Conservation (phyloP, 2,888 invertebrate genomes). For the Rhopalosiphum nymphaeae region DNA sequence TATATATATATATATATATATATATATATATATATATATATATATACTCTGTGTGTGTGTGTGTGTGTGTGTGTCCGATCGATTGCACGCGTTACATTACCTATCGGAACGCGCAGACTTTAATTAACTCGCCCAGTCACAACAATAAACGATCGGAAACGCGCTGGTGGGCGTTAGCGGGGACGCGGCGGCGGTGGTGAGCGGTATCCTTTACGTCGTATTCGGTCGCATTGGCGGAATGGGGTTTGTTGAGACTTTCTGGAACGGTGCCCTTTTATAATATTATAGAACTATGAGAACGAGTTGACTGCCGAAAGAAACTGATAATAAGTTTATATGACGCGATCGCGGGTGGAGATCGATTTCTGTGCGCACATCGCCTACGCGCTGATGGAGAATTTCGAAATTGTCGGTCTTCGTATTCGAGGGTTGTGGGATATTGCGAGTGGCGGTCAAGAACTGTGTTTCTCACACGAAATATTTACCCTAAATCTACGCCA, state of each 20-base stretch:
- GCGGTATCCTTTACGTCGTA: background rate
- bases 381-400: background rate
- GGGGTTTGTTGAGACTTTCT: background rate
- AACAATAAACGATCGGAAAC: background rate
- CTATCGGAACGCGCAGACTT: background rate
- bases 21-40: too few relatives aligned
- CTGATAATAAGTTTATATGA: background rate
- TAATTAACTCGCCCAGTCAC: background rate
- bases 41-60: background rate
- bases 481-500: background rate
- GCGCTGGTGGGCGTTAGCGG: background rate
- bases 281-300: background rate
- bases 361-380: background rate
- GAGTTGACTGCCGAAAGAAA: background rate
- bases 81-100: background rate
- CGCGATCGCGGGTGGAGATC: background rate
- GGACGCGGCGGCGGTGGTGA: background rate
- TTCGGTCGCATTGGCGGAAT: background rate
- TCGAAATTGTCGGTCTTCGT: background rate
- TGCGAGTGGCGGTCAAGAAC: background rate
- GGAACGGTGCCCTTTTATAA: background rate
- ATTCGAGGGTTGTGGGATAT: background rate
- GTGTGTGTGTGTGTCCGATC: background rate
- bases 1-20: too few relatives aligned
- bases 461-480: background rate